A percentile compares a stretch with the other conserved stretches of the same genome.
Evolutionary conservation across 64 coral and sea anemone genomes (phyloP).

Genomic region (Montipora sp.): DNA sequence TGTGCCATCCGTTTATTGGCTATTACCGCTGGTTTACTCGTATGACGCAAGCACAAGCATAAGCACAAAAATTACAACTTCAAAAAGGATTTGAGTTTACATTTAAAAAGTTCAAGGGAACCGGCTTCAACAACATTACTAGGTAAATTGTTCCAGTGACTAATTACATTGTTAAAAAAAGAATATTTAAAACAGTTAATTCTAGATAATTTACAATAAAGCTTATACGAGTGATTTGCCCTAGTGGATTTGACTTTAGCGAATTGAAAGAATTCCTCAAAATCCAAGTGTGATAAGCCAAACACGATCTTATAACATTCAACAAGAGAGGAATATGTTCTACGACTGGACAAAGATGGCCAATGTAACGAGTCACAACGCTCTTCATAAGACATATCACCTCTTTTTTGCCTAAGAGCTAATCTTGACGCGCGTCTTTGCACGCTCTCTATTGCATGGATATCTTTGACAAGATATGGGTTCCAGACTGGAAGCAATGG

Average conservation of each 20-base stretch:
- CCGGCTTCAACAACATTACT: background rate
- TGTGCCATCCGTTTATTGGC: too few relatives aligned
- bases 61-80: background rate
- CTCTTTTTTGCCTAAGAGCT: slow-evolving; percentile 40
- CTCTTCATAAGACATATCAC: slow-evolving; percentile 60
- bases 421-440: too few relatives aligned
- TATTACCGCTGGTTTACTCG: too few relatives aligned
- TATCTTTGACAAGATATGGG: too few relatives aligned
- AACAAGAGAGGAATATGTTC: slow-evolving; percentile 52
- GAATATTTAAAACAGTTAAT: slow-evolving; percentile 53
- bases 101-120: background rate
- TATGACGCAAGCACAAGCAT: too few relatives aligned
- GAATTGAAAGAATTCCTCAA: slow-evolving; percentile 1
- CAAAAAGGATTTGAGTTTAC: background rate
- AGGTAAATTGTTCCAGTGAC: background rate
- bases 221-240: slow-evolving; percentile 51
- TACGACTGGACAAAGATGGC: slow-evolving; percentile 50
- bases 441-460: too few relatives aligned
- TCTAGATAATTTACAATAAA: slow-evolving; percentile 36
- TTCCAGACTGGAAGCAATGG: too few relatives aligned
- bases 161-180: slow-evolving; percentile 15
- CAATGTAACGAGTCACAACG: slow-evolving; percentile 51
- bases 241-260: slow-evolving; percentile 46
- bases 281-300: background rate
- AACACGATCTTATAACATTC: slow-evolving; percentile 22